phyloP scores from a whole-genome alignment of 1,140 invertebrate species.

The Sarcophaga bullata region DNA sequence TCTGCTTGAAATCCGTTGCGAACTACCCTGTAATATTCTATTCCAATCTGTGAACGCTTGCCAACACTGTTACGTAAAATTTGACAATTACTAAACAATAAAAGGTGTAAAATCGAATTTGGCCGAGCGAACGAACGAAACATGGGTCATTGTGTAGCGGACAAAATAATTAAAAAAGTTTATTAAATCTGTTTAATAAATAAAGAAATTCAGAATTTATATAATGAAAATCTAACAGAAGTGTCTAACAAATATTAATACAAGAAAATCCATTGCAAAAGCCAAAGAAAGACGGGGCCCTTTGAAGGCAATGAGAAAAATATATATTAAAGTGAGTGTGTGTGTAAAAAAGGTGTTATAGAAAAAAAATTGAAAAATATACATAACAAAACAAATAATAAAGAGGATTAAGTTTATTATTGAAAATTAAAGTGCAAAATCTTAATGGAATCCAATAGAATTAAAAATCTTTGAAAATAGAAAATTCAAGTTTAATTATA shows the following conservation, averaged over 20 bases:
- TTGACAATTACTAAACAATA: slow-evolving; percentile 3
- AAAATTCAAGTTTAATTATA: slow-evolving; percentile 23
- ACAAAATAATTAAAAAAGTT: slow-evolving; percentile 5
- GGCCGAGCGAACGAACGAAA: slow-evolving; percentile 33
- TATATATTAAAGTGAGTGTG: neutral
- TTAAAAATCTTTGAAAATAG: slow-evolving; percentile 23
- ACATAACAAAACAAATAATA: neutral
- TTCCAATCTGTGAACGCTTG: neutral
- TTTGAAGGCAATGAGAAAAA: slow-evolving; percentile 10
- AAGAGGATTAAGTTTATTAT: neutral
- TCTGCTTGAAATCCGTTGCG: no score
- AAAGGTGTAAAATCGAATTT: slow-evolving; percentile 15
- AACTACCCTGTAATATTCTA: no score
- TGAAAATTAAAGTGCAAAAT: neutral
- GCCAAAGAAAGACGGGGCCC: neutral
- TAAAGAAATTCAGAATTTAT: slow-evolving; percentile 30
- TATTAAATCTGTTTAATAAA: slow-evolving; percentile 26
- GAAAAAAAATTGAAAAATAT: slow-evolving; percentile 15
- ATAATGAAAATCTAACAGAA: neutral
- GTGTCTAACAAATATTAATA: neutral
- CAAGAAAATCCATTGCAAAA: neutral
- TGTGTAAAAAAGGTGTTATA: slow-evolving; percentile 15
- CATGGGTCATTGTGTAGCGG: slow-evolving; percentile 33
- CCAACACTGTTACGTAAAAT: neutral
- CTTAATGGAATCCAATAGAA: neutral